Evolutionary conservation across 2,888 invertebrate genomes (phyloP).

Genomic region (Acrobasis consociella): DNA sequence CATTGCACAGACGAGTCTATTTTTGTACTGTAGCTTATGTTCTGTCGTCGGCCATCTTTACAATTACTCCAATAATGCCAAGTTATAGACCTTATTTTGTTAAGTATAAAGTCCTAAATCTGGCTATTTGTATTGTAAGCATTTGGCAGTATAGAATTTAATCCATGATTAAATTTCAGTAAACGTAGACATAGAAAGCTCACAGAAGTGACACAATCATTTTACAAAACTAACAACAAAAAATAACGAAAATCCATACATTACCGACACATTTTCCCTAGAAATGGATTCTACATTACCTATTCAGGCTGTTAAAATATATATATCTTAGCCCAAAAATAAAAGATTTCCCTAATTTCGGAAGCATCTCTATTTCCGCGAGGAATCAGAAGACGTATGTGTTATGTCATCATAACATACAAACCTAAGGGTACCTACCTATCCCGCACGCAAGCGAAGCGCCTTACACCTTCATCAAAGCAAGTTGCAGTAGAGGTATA

Average conservation of each 20-base stretch:
- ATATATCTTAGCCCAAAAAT: slow-evolving; percentile 13
- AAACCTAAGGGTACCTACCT: too few relatives aligned
- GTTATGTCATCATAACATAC: too few relatives aligned
- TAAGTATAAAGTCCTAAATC: not conserved
- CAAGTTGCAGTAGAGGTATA: slow-evolving; percentile 91
- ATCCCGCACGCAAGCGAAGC: too few relatives aligned
- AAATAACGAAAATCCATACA: slow-evolving; percentile 10
- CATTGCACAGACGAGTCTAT: slow-evolving; percentile 36
- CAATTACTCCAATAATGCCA: not conserved
- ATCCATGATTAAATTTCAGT: not conserved
- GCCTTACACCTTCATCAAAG: slow-evolving; percentile 83
- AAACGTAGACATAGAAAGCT: not conserved
- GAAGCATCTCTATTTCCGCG: not conserved
- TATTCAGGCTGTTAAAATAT: slow-evolving; percentile 9
- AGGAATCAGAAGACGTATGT: too few relatives aligned
- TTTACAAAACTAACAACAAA: slow-evolving; percentile 23
- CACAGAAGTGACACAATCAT: not conserved
- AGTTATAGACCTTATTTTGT: not conserved
- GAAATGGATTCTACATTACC: not conserved
- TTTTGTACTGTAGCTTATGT: slow-evolving; percentile 2
- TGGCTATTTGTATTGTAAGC: not conserved
- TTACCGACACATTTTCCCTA: not conserved
- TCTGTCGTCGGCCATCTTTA: not conserved
- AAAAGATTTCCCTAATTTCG: not conserved
- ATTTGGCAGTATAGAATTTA: not conserved